These are phyloP conservation scores for Leptosomus discolor DNA, from an alignment of 2,113 vertebrate genomes.

Conservation along the genomic window DNA sequence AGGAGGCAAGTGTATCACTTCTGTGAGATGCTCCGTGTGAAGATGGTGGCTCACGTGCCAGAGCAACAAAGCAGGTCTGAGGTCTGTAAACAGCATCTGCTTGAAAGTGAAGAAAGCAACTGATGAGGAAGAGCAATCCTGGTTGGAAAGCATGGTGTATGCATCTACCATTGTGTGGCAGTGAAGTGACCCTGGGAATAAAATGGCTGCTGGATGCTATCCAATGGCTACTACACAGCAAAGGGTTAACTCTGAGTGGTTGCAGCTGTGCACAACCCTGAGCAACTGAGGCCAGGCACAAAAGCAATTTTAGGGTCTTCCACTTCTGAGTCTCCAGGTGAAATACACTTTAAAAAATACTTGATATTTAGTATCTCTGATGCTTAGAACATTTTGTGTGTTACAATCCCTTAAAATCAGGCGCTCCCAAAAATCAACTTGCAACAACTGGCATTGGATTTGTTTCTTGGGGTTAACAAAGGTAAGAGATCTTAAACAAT, in stretches of 20 bases:
- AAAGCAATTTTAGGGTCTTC: background rate
- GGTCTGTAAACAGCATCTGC: background rate
- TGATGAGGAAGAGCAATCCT: background rate
- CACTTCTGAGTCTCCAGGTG: background rate
- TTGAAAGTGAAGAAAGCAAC: background rate
- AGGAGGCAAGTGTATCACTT: background rate
- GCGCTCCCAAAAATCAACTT: background rate
- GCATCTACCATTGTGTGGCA: rapidly evolving
- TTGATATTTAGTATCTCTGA: background rate
- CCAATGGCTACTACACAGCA: background rate
- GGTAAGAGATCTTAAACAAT: background rate
- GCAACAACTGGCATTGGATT: rapidly evolving
- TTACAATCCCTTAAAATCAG: background rate
- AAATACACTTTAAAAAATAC: background rate
- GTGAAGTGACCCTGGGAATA: background rate
- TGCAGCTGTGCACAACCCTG: background rate
- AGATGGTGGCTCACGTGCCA: background rate
- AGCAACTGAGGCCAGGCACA: background rate
- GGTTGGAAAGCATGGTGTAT: background rate
- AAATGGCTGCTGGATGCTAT: background rate
- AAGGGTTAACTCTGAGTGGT: background rate
- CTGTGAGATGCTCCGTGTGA: background rate
- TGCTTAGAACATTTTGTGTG: background rate
- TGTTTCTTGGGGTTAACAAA: background rate
- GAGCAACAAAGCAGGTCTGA: background rate